Evolutionary conservation across 2,888 invertebrate genomes (phyloP), one percentile per base, ranked within the genome.

Genomic region (Panzeria rudis): DNA sequence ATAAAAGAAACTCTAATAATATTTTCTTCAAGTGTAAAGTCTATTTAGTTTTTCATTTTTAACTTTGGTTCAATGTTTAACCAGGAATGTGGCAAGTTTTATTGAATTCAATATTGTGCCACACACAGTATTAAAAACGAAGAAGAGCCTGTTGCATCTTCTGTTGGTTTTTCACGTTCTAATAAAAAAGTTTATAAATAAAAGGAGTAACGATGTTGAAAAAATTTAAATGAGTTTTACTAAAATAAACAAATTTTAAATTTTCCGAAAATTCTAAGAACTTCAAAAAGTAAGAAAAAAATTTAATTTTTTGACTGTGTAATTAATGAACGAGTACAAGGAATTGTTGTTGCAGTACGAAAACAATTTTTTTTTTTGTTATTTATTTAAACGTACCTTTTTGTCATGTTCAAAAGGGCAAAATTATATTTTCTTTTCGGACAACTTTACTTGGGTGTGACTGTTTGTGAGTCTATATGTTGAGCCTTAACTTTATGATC

Each of bases 151-250:
- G 17, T 69, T 82, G 69, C 56, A 32, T 81, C 77, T 87, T 66
- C 82, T 86, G 80, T 84, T 87, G 79, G 66, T 83, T 86, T 86
- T 87, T 88, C 87, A 86, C 87, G 87, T 77, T 86, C 78, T 71
- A 86, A 81, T 87, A 87, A 87, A 87, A 87, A 71, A 50, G 50
- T 78, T 66, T 71, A 66, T 79, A 84, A 83, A 84, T 73, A 84
- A 84, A 83, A 78, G 59, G 61, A 76, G 56, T 80, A 85, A 78
- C 66, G 25, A 71, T 17, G 38, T 35, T 61, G 6, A 29, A 61
- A 35, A 32, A 47, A 35, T 15, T 13, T 32, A 41, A 76, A 80
- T 66, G 79, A 84, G 76, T 84, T 75, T 69, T 32, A 52, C 15
- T 56, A 20, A 38, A 64, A 29, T 54, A 54, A 81, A 62, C 29